Base-by-base conservation (phyloP, 2,113 vertebrate species). In the Meriones unguiculatus region DNA sequence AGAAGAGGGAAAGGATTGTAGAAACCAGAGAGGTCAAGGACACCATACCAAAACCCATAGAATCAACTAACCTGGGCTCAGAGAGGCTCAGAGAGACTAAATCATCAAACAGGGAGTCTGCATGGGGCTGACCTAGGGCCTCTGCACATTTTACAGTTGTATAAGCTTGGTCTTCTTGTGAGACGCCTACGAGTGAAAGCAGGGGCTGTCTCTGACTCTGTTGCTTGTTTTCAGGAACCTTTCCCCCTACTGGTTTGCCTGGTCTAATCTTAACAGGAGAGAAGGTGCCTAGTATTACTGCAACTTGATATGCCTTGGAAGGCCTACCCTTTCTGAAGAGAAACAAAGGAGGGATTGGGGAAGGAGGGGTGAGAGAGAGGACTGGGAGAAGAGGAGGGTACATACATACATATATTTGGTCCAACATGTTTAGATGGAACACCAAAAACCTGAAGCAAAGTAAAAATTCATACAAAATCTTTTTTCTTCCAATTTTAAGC, bases 401-500 rank as follows among this genome's bases (percentile, higher is more conserved):
- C 20, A 41, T 77, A 18, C 18, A 46, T 70, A 70, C 32, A 35
- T 59, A 59, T 35, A 62, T 85, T 92, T 64, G 90, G 94, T 77
- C 24, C 32, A 97, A 73, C 1, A 41, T 64, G n/a, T 82, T 80
- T 97, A 70, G 94, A 96, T 69, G 65, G 10, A 87, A n/a, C 17
- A 62, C 12, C 54, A 25, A 62, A 82, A 62, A 82, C 12, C 35
- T 25, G 80, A 82, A 82, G 17, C 54, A 82, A 41, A 41, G 41
- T 41, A 82, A 22, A 62, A 38, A 73, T 96, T 94, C 50, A 67
- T 77, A 82, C 18, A 95, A 95, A 95, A 77, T 76, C 77, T 3
- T 72, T 94, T 62, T 90, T 22, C 8, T 85, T 90, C 95, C 67
- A 97, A 96, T 81, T 93, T 70, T 75, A 57, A 91, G 64, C 38